Base-by-base conservation (phyloP, 2,797 vertebrate genomes). In the Mareca penelope region DNA sequence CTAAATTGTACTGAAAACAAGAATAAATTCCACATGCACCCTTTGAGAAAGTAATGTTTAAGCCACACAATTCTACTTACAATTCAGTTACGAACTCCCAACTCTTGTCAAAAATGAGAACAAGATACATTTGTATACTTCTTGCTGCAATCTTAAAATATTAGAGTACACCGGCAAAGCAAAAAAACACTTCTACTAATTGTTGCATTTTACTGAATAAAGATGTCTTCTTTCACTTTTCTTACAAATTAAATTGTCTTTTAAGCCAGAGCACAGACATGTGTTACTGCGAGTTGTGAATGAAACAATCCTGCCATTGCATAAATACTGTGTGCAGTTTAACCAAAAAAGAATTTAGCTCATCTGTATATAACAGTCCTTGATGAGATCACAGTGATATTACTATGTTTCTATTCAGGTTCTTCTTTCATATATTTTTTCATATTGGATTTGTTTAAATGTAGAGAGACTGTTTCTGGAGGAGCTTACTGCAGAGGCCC, bases 301-400 rank as follows among this genome's bases (percentile, higher is more conserved):
- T 50, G 44, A 94, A 48, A 89, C 26, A 89, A 93, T 88, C 80
- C 57, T 95, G 59, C 35, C 82, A 53, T 90, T 92, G 80, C 87
- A 86, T 44, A 44, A 44, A 44, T 64, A 86, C 44, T 7, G 4
- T 7, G 17, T 69, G 70, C 37, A 80, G 56, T 85, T 95, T 87
- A 56, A 80, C 31, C n/a, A 78, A 72, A 53, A 80, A 92, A 70
- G 17, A 33, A 80, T 5, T 64, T 46, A 79, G n/a, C 11, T 91
- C 16, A 50, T 79, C 84, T 85, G 42, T 63, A 76, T 55, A 5
- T 75, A 89, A 64, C 22, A 80, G 46, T 46, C 39, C 84, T 67
- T 40, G 70, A 3, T 65, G 35, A 94, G 83, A 94, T 83, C 37
- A 67, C n/a, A 72, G 18, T 29, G 50, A 44, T 68, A 80, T 46